Conservation (phyloP, 2,888 invertebrate genomes). For the Drosophila borborema region DNA sequence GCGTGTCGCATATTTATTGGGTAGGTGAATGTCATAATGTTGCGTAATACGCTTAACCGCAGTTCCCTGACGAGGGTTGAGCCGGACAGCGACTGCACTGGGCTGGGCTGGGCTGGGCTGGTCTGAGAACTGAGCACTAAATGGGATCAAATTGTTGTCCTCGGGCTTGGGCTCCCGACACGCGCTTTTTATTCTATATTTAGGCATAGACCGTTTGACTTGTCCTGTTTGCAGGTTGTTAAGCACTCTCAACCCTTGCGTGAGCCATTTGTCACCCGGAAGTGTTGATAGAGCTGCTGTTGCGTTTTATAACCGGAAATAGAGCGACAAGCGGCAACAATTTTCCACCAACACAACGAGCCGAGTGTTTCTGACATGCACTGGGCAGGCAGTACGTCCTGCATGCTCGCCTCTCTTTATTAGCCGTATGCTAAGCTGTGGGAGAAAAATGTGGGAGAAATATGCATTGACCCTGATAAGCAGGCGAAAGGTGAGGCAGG, state of each 20-base stretch:
- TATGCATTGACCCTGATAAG: conserved; percentile 38
- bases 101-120: neutral
- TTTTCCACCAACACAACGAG: conserved; percentile 51
- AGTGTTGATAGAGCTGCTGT: conserved; percentile 59
- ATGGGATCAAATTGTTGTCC: conserved; percentile 64
- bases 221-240: conserved; percentile 74
- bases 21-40: conserved; percentile 69
- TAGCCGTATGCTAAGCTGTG: conserved; percentile 79
- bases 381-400: neutral
- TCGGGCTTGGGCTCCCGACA: conserved; percentile 52
- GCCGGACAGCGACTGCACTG: neutral
- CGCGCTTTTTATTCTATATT: conserved; percentile 55
- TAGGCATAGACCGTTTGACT: conserved; percentile 71
- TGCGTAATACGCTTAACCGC: conserved; percentile 79
- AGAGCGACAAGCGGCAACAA: conserved; percentile 49
- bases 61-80: conserved; percentile 27
- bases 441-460: conserved; percentile 53
- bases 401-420: conserved; percentile 53
- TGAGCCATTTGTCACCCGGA: conserved; percentile 65
- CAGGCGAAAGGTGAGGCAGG: neutral
- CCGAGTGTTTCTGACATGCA: conserved; percentile 19
- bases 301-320: conserved; percentile 77
- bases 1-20: conserved; percentile 63
- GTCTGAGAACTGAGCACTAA: conserved; percentile 39
- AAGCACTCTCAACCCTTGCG: conserved; percentile 67